These are phyloP conservation scores for Protonemura montana DNA, from an alignment of 2,888 invertebrate species.

Conservation along the genomic window DNA sequence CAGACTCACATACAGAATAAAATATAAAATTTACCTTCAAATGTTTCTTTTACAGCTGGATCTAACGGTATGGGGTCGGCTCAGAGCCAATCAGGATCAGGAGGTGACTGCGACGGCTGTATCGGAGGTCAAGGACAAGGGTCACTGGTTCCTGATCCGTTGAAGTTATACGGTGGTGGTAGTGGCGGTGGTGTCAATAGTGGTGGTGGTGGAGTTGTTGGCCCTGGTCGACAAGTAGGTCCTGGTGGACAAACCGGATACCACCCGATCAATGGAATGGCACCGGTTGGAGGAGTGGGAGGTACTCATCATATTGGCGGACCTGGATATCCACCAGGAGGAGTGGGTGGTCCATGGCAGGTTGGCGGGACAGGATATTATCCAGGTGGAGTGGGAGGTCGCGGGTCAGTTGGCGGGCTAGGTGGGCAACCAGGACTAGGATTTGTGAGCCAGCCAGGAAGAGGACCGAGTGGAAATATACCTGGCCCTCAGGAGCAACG, in stretches of 20 bases:
- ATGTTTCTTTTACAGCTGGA: conserved; percentile 68
- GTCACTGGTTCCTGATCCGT: conserved; percentile 22
- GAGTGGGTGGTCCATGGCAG: conserved; percentile 37
- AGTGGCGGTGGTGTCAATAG: background rate
- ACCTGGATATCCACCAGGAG: conserved; percentile 2
- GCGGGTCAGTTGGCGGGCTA: conserved; percentile 43
- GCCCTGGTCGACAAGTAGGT: background rate
- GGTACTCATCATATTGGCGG: background rate
- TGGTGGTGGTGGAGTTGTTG: background rate
- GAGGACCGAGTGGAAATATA: conserved; percentile 35
- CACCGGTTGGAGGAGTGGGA: background rate
- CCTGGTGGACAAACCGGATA: too few species aligned
- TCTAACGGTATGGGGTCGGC: conserved; percentile 88
- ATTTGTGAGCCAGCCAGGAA: conserved; percentile 41
- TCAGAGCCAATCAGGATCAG: conserved; percentile 81
- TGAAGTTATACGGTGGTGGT: conserved; percentile 27
- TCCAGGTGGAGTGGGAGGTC: conserved; percentile 21
- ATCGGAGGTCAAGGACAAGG: conserved; percentile 52
- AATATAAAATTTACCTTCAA: too few species aligned
- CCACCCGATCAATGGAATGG: background rate
- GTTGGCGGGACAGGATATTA: too few species aligned
- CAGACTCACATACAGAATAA: background rate
- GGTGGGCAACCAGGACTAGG: too few species aligned
- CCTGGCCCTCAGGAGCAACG: too few species aligned
- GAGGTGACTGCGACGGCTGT: conserved; percentile 74